Evolutionary conservation across 2,888 invertebrate genomes (phyloP).

Genomic region (Halictus quadricinctus): DNA sequence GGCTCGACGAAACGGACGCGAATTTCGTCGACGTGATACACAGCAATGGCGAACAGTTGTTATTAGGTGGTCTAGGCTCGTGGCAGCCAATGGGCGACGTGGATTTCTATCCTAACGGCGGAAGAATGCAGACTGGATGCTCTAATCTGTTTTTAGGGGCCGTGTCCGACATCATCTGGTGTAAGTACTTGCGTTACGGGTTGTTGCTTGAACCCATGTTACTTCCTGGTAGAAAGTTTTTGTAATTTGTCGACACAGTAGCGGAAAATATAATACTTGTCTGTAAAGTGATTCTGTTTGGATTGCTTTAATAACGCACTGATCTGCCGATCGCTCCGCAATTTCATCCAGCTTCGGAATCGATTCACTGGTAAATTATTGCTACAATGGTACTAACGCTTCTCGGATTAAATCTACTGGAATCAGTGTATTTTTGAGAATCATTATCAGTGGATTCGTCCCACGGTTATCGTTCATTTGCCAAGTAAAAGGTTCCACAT

Average conservation of each 20-base stretch:
- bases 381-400: not conserved
- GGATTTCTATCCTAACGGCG: conserved; percentile 96
- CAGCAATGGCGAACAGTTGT: conserved; percentile 96
- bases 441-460: not conserved
- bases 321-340: not conserved
- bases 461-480: not conserved
- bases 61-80: conserved; percentile 93
- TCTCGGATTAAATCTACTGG: not conserved
- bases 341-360: not conserved
- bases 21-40: conserved; percentile 96
- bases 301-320: too few relatives aligned
- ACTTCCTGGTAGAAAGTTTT: not conserved
- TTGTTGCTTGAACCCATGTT: not conserved
- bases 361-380: not conserved
- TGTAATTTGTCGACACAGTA: not conserved
- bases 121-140: conserved; percentile 95
- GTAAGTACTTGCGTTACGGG: conserved; percentile 83
- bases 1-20: conserved; percentile 93
- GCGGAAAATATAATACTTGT: not conserved
- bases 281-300: too few relatives aligned
- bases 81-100: conserved; percentile 97
- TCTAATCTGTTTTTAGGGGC: conserved; percentile 96
- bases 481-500: conserved; percentile 37
- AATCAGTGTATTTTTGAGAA: not conserved
- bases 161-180: conserved; percentile 94